Base-by-base conservation (phyloP, 2,888 invertebrate species). In the Agonopterix alstromeriana region DNA sequence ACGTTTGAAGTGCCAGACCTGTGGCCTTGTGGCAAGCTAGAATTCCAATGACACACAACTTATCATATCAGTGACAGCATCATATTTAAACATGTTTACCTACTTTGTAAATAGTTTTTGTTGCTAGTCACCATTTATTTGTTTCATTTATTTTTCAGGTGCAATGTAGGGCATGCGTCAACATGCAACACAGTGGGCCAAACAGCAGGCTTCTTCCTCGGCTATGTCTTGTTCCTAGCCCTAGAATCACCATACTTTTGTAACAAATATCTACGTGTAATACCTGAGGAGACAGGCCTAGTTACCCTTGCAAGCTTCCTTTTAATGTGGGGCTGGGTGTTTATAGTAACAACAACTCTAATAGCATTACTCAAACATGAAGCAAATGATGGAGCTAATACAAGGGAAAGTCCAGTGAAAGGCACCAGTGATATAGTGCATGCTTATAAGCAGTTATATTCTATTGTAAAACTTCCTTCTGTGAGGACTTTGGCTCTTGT, bases 101-200 rank as follows among this genome's bases (percentile, higher is more conserved):
- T 36, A 36, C 36, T 36, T 38, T 38, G 1, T 27, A 1, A 27
- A 7, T 27, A 27, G 5, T 27, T 27, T 27, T 27, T 27, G 5
- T 27, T 27, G 5, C 27, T 5, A 27, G 27, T 7, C 27, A 27
- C 27, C 27, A 5, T 27, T 7, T 1, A 27, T 27, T 27, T 27
- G 27, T 27, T 27, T 27, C 27, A 46, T 48, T 59, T 53, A 60
- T 48, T 57, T 90, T 90, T 43, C 74, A 95, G 95, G 61, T 90
- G 94, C 63, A 99, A 99, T 86, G 98, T 99, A 3, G 98, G 97
- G 2, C 98, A 99, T 88, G 99, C 99, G 0, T 99, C 99, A 1
- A 99, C 99, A 0, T 99, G 99, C 73, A 99, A 99, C 73, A 96
- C 97, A 62, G 97, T 99, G 0, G 99, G 99, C 2, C 99, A 99